Conservation (phyloP, 2,797 vertebrate species). For the Microhierax caerulescens region DNA sequence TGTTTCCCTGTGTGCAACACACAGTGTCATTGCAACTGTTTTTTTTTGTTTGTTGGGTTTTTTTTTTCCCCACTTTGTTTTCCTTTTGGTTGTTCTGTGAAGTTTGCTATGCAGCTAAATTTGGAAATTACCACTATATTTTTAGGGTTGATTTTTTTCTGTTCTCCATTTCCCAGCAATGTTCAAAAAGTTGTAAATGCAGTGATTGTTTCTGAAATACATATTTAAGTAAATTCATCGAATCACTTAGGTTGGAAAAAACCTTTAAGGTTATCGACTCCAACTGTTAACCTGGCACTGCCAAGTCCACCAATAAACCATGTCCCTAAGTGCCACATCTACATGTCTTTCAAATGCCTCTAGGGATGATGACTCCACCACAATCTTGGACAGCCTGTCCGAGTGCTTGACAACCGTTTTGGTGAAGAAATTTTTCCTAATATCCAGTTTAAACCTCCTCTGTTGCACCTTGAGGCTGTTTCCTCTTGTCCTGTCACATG, state of each 20-base stretch:
- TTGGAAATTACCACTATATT: not conserved
- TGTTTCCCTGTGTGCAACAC: not conserved
- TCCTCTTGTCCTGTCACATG: not conserved
- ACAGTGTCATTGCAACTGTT: not conserved
- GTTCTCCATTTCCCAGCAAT: not conserved
- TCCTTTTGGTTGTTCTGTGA: not conserved
- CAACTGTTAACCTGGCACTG: not conserved
- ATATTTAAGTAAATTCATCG: constrained; percentile 18
- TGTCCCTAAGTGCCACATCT: not conserved
- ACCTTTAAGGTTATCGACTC: not conserved
- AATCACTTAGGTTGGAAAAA: not conserved
- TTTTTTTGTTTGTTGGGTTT: not conserved
- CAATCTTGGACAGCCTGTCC: not conserved
- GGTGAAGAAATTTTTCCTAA: too few relatives aligned
- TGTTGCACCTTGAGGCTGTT: not conserved
- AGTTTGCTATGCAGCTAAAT: not conserved
- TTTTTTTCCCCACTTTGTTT: not conserved
- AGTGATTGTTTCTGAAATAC: not conserved
- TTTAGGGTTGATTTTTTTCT: not conserved
- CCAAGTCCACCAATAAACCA: too few relatives aligned
- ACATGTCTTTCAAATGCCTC: not conserved
- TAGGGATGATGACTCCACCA: not conserved
- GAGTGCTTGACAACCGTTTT: not conserved
- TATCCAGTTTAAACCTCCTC: too few relatives aligned
- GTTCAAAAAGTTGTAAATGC: not conserved